These are phyloP conservation scores for Gephyroberyx darwinii DNA, from an alignment of 2,797 vertebrate species.

Conservation along the genomic window DNA sequence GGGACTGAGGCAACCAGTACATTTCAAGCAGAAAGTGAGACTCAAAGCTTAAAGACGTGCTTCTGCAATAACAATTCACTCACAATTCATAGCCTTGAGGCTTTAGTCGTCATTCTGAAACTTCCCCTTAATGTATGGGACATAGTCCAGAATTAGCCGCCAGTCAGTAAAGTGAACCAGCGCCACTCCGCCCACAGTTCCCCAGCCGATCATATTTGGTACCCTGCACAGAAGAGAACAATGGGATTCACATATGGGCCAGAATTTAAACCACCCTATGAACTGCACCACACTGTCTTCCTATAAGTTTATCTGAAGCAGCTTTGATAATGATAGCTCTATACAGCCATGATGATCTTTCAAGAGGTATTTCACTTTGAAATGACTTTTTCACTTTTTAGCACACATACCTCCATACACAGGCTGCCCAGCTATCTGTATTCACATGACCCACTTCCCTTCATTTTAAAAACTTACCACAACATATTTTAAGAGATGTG, in stretches of 20 bases:
- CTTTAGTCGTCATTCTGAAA: conserved; percentile 83
- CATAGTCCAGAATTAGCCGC: conserved; percentile 89
- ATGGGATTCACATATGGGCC: neutral
- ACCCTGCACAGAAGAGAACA: conserved; percentile 77
- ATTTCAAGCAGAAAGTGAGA: conserved; percentile 1
- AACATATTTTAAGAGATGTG: too few species aligned
- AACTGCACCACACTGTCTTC: neutral
- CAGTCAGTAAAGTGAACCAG: conserved; percentile 91
- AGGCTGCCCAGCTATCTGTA: too few species aligned
- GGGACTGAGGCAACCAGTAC: conserved; percentile 21
- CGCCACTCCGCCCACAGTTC: conserved; percentile 80
- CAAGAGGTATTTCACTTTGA: too few species aligned
- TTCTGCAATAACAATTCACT: conserved; percentile 44
- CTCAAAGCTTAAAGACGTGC: neutral
- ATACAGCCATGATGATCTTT: neutral
- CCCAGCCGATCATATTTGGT: conserved; percentile 85
- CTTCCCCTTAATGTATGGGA: conserved; percentile 91
- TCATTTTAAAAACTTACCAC: too few species aligned
- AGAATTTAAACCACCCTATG: neutral
- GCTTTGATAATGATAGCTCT: neutral
- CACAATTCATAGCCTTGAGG: conserved; percentile 46
- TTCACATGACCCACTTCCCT: too few species aligned
- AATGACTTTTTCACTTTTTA: neutral
- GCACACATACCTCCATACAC: neutral
- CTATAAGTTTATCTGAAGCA: neutral